phyloP scores from a whole-genome alignment of 2,113 vertebrate genomes.

The Sinosuthora webbiana region DNA sequence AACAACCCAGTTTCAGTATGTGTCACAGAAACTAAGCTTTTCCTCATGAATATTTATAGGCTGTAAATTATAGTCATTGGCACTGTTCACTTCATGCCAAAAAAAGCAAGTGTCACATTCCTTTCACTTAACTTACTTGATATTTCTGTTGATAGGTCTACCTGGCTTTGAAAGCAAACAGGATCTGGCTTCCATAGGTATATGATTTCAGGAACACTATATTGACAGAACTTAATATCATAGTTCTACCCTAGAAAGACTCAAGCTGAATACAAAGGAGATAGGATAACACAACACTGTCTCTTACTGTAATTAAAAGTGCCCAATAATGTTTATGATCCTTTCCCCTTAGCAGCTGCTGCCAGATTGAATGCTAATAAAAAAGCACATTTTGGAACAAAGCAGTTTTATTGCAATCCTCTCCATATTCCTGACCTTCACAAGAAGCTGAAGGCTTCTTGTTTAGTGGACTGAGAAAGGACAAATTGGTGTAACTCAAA shows the following conservation, averaged over 20 bases:
- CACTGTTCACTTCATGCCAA: conserved; percentile 9
- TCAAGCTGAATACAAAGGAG: neutral
- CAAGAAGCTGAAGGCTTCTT: conserved; percentile 5
- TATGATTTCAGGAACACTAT: neutral
- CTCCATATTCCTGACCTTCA: conserved; percentile 47
- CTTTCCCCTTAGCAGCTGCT: conserved; percentile 57
- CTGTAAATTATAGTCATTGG: neutral
- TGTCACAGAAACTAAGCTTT: neutral
- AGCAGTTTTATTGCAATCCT: conserved; percentile 38
- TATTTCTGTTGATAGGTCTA: neutral
- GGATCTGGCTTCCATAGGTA: neutral
- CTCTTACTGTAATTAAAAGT: conserved; percentile 69
- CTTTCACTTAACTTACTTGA: neutral
- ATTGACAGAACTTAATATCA: neutral
- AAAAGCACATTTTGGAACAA: conserved; percentile 53
- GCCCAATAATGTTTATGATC: conserved; percentile 60
- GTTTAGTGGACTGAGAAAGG: neutral
- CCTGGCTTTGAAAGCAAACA: neutral
- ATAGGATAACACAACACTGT: conserved; percentile 14
- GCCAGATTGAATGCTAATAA: conserved; percentile 63
- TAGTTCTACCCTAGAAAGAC: neutral
- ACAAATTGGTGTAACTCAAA: neutral
- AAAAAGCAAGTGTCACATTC: neutral
- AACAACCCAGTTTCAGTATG: neutral
- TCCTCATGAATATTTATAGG: conserved; percentile 1